A percentile compares a stretch with the other conserved stretches of the same genome.
Conservation (phyloP, 2,888 invertebrate species). For the Thymelicus sylvestris region DNA sequence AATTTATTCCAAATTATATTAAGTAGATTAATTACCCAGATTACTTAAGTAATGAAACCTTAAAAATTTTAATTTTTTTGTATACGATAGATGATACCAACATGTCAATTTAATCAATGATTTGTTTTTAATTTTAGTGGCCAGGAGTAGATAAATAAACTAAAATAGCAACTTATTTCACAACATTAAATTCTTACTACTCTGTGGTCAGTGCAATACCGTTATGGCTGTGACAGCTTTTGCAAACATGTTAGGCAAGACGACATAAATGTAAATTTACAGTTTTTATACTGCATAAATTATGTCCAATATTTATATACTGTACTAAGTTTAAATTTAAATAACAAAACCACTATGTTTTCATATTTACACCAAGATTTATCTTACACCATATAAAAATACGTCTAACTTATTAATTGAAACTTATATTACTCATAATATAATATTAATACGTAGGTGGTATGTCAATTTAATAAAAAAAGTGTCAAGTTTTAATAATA, state of each 20-base stretch:
- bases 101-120: too few species aligned
- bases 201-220: slow-evolving; percentile 33
- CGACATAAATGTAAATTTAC: slow-evolving; percentile 28
- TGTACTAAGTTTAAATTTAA: too few species aligned
- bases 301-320: neutral
- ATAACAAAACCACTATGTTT: too few species aligned
- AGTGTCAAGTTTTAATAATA: slow-evolving; percentile 25
- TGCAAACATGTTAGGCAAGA: slow-evolving; percentile 34
- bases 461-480: slow-evolving; percentile 16
- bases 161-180: slow-evolving; percentile 9
- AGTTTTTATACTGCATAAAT: slow-evolving; percentile 1
- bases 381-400: too few species aligned
- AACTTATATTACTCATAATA: neutral
- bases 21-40: too few species aligned
- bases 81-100: too few species aligned
- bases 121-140: too few species aligned
- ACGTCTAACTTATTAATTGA: too few species aligned
- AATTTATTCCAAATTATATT: too few species aligned
- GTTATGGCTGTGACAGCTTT: slow-evolving; percentile 35
- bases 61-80: too few species aligned
- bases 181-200: slow-evolving; percentile 9
- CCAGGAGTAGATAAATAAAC: neutral
- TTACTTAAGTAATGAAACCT: too few species aligned
- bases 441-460: neutral
- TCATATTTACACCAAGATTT: too few species aligned